These are phyloP conservation scores for Amyelois transitella DNA, from an alignment of 1,140 invertebrate genomes.

Conservation along the genomic window DNA sequence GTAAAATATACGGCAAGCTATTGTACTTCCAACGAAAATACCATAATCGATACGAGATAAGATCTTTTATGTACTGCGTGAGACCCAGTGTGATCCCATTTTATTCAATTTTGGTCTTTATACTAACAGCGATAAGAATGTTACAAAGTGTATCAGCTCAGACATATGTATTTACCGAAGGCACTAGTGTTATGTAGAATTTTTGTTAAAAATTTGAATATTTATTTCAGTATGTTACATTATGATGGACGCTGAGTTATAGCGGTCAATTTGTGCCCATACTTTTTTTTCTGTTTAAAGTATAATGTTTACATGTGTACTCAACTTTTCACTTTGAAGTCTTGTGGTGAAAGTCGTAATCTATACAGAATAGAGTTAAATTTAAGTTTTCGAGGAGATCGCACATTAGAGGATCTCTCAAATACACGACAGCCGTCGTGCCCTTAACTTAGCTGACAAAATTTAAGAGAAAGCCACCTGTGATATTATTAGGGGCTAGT, in stretches of 20 bases:
- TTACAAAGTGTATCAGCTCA: background rate
- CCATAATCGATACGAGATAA: constrained; percentile 6
- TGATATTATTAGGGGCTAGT: too few species aligned
- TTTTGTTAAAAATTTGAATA: background rate
- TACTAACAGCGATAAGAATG: background rate
- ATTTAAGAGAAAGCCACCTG: too few species aligned
- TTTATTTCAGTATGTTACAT: background rate
- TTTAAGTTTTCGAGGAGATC: too few species aligned
- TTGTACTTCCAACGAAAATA: constrained; percentile 4
- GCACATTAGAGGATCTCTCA: too few species aligned
- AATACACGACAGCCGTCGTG: too few species aligned
- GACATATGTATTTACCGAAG: background rate
- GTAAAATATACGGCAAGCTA: constrained; percentile 5
- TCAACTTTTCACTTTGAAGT: too few species aligned
- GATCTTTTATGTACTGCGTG: background rate
- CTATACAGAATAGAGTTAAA: too few species aligned
- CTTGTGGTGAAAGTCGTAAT: too few species aligned
- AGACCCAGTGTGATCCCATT: background rate
- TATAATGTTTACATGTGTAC: too few species aligned
- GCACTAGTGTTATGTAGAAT: background rate
- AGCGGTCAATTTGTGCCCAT: too few species aligned
- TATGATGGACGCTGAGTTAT: background rate
- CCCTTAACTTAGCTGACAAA: too few species aligned
- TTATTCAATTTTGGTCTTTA: background rate
- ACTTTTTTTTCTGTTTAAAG: too few species aligned